Base-by-base conservation (phyloP, 2,797 vertebrate species). In the Anableps anableps region DNA sequence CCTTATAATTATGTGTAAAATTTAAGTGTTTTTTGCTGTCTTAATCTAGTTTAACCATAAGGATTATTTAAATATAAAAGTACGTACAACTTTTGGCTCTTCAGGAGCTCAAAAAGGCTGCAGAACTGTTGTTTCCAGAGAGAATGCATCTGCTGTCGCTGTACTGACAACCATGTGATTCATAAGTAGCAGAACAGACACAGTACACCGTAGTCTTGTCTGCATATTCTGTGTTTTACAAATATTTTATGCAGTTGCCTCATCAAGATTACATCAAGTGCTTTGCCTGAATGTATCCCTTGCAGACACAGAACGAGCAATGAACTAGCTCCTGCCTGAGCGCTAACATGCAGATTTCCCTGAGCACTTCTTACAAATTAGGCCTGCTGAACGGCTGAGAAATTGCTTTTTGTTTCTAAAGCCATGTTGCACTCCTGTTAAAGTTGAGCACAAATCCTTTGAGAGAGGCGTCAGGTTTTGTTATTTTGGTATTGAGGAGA, bases 241-340 rank as follows among this genome's bases (percentile, higher is more conserved):
- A 29, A 74, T 74, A 74, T 74, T 38, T 74, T 41, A 74, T 38
- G 34, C 72, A 53, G 50, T 53, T 74, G 10, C 34, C 72, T 74
- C 29, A 74, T 55, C 50, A 55, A 74, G 50, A 41, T 74, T 74
- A 55, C 73, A 74, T 55, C 48, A 26, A 55, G 60, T 36, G 21
- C 19, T 66, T 66, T 17, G 62, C 62, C 73, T 80, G 50, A 43
- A 75, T 68, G 50, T 66, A 80, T 10, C 72, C 62, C 53, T 48
- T 80, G 73, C 48, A 75, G 62, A 80, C n/a, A 45, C 21, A 70
- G 38, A 58, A 66, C n/a, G 53, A 75, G 16, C 58, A 68, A 68
- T 75, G 72, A 80, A 75, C 72, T 60, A 45, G 23, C 2, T 41
- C 29, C 36, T 75, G 36, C 58, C 10, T 53, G 5, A 36, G 47